Conservation (phyloP, 2,888 invertebrate genomes). For the Limnephilus rhombicus region DNA sequence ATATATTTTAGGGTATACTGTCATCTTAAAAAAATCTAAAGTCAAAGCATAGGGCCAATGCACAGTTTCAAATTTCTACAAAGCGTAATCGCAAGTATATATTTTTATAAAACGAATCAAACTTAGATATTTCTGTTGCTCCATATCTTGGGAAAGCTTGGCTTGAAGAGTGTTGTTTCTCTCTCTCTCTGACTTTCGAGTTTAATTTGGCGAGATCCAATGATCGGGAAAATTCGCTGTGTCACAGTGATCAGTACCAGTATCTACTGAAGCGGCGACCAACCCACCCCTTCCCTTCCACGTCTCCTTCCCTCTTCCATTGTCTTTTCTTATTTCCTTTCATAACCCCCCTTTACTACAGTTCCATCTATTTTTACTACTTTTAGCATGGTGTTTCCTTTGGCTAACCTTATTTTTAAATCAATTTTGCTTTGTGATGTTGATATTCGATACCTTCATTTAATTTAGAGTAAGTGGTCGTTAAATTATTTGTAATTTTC, state of each 20-base stretch:
- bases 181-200: constrained; percentile 28
- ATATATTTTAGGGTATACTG: too few relatives aligned
- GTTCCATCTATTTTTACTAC: constrained; percentile 41
- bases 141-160: not conserved
- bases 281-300: not conserved
- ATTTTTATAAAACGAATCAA: not conserved
- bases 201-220: constrained; percentile 56
- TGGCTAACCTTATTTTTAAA: not conserved
- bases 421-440: not conserved
- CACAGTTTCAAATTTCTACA: too few relatives aligned
- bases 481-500: too few relatives aligned
- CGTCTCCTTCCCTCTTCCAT: not conserved
- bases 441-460: too few relatives aligned
- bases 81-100: too few relatives aligned
- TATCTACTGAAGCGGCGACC: not conserved
- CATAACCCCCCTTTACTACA: not conserved
- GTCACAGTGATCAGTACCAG: constrained; percentile 54
- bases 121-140: not conserved
- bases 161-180: constrained; percentile 16
- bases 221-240: constrained; percentile 60
- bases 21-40: too few relatives aligned
- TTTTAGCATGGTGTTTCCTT: not conserved
- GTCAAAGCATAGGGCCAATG: too few relatives aligned
- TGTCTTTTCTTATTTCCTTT: not conserved
- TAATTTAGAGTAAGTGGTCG: too few relatives aligned